Percentiles rank a stretch among this genome's conserved stretches.
Evolutionary conservation across 2,888 invertebrate species (phyloP).

Genomic region (Tenthredo notha): DNA sequence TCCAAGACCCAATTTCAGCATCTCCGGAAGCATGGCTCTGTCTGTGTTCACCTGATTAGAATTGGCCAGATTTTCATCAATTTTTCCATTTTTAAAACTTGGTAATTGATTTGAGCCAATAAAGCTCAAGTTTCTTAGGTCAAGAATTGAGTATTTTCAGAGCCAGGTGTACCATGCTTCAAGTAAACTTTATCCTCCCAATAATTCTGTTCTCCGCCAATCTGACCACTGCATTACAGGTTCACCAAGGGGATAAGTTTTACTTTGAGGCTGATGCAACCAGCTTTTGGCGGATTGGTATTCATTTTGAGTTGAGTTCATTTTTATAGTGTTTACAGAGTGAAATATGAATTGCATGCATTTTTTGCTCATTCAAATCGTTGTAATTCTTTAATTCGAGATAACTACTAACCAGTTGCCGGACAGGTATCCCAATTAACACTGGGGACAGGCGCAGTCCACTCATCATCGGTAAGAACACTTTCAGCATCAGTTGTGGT

Average conservation of each 20-base stretch:
- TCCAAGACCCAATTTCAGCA: slow-evolving; percentile 80
- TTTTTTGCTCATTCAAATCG: neutral
- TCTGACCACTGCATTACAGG: no score
- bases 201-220: no score
- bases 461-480: slow-evolving; percentile 86
- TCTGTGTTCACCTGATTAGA: slow-evolving; percentile 75
- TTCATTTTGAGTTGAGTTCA: no score
- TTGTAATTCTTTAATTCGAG: neutral
- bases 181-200: no score
- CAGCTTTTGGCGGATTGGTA: no score
- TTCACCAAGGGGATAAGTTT: no score
- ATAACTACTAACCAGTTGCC: slow-evolving; percentile 65
- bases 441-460: slow-evolving; percentile 80
- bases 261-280: no score
- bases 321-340: no score
- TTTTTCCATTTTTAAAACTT: neutral
- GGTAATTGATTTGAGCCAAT: neutral
- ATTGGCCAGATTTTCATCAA: neutral
- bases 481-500: slow-evolving; percentile 85
- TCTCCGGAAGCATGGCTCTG: slow-evolving; percentile 82
- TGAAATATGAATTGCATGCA: neutral
- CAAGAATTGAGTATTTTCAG: no score
- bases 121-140: neutral
- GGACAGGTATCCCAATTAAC: slow-evolving; percentile 80
- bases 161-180: no score